A percentile compares a stretch with the other conserved stretches of the same genome.
Evolutionary conservation across 2,113 vertebrate species (phyloP).

Genomic region (Antechinus stuartii): DNA sequence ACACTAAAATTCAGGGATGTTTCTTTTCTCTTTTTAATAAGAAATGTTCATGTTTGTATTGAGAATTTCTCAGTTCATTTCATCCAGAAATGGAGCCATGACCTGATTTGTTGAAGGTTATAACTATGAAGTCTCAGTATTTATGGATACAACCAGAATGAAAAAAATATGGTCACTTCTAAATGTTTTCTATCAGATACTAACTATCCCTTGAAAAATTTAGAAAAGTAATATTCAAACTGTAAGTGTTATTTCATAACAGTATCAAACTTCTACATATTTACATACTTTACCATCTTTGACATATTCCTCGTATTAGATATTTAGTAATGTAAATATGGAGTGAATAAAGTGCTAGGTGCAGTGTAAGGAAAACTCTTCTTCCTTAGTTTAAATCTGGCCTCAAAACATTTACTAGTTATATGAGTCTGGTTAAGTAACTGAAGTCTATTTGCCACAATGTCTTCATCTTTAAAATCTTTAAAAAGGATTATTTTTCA

Average conservation of each 20-base stretch:
- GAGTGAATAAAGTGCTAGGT: no score
- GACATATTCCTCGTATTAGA: background rate
- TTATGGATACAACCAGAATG: background rate
- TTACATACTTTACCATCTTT: constrained; percentile 20
- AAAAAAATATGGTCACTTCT: constrained; percentile 38
- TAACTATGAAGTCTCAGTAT: background rate
- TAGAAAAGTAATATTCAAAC: background rate
- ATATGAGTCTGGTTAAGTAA: no score
- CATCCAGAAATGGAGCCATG: constrained; percentile 11
- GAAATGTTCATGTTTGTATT: constrained; percentile 16
- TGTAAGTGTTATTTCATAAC: background rate
- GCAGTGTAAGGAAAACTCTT: no score
- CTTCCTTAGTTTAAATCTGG: no score
- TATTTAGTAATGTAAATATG: background rate
- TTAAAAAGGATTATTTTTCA: constrained; percentile 13
- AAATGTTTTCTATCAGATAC: constrained; percentile 1
- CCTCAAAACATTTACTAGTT: no score
- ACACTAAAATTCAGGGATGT: constrained; percentile 25
- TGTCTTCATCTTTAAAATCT: no score
- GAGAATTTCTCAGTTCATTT: constrained; percentile 24
- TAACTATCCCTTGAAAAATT: constrained; percentile 18
- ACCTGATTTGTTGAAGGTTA: background rate
- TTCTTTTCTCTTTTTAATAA: constrained; percentile 17
- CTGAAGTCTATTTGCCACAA: no score
- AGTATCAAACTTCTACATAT: background rate